Evolutionary conservation across 2,797 vertebrate genomes (phyloP).

Genomic region (Geotrypetes seraphini): DNA sequence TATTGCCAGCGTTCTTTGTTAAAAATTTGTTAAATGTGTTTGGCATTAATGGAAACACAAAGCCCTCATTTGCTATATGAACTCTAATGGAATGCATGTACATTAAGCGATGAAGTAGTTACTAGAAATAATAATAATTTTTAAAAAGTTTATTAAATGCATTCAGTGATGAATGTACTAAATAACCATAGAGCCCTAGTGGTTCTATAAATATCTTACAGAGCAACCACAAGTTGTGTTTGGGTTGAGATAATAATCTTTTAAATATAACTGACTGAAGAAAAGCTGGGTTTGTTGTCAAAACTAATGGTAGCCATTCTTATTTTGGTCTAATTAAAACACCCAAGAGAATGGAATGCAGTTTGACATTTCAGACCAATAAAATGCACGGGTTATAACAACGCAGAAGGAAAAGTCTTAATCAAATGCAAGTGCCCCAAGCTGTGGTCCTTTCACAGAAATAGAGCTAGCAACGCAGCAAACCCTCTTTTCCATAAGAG

Average conservation of each 20-base stretch:
- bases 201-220: conserved; percentile 80
- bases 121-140: conserved; percentile 73
- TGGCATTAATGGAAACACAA: conserved; percentile 86
- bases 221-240: conserved; percentile 83
- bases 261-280: conserved; percentile 60
- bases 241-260: conserved; percentile 78
- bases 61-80: conserved; percentile 86
- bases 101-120: conserved; percentile 71
- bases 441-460: conserved; percentile 24
- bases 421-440: conserved; percentile 6
- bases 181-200: conserved; percentile 72
- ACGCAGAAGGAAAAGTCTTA: conserved; percentile 19
- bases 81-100: conserved; percentile 77
- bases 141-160: conserved; percentile 71
- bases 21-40: conserved; percentile 80
- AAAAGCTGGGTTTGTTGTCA: conserved; percentile 63
- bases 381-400: conserved; percentile 20
- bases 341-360: conserved; percentile 22
- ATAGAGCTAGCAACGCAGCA: conserved; percentile 19
- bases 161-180: conserved; percentile 82
- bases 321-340: conserved; percentile 44
- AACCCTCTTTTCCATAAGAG: not conserved
- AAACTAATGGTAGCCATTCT: conserved; percentile 50
- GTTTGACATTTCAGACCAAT: conserved; percentile 32
- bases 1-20: conserved; percentile 70